These are phyloP conservation scores for Camptogramma bilineatum DNA, from an alignment of 2,888 invertebrate species.

Conservation along the genomic window DNA sequence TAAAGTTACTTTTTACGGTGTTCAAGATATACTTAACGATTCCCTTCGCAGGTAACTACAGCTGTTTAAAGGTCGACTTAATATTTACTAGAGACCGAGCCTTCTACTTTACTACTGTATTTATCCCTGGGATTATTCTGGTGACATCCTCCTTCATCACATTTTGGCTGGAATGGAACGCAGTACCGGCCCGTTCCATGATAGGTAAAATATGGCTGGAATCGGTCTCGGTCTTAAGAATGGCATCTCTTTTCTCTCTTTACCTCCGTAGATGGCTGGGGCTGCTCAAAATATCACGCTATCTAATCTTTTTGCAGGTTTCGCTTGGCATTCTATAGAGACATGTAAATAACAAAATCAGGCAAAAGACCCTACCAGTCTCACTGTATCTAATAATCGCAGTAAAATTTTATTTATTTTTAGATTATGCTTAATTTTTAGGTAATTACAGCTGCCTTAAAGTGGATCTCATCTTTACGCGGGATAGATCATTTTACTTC, in stretches of 20 bases:
- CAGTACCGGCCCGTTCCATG: constrained; percentile 95
- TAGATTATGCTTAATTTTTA: constrained; percentile 85
- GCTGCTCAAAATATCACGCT: constrained; percentile 77
- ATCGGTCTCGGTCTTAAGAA: constrained; percentile 74
- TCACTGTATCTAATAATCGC: constrained; percentile 51
- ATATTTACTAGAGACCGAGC: constrained; percentile 95
- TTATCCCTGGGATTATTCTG: constrained; percentile 95
- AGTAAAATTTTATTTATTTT: constrained; percentile 61
- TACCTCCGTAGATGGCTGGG: constrained; percentile 70
- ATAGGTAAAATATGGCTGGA: constrained; percentile 88
- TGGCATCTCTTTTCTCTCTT: constrained; percentile 59
- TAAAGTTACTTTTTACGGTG: constrained; percentile 46
- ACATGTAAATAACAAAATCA: constrained; percentile 57
- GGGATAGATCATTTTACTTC: constrained; percentile 98
- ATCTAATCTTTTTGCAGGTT: constrained; percentile 64
- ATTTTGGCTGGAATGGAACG: constrained; percentile 96
- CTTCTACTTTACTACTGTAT: constrained; percentile 96
- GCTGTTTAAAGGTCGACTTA: constrained; percentile 94
- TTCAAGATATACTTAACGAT: constrained; percentile 67
- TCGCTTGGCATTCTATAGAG: constrained; percentile 61
- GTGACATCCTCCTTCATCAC: constrained; percentile 95
- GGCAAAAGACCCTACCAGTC: constrained; percentile 48
- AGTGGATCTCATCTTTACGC: constrained; percentile 96
- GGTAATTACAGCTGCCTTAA: constrained; percentile 98
- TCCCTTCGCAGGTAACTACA: constrained; percentile 92